These are phyloP conservation scores for Eupithecia inturbata DNA, from an alignment of 2,888 invertebrate genomes.

Conservation along the genomic window DNA sequence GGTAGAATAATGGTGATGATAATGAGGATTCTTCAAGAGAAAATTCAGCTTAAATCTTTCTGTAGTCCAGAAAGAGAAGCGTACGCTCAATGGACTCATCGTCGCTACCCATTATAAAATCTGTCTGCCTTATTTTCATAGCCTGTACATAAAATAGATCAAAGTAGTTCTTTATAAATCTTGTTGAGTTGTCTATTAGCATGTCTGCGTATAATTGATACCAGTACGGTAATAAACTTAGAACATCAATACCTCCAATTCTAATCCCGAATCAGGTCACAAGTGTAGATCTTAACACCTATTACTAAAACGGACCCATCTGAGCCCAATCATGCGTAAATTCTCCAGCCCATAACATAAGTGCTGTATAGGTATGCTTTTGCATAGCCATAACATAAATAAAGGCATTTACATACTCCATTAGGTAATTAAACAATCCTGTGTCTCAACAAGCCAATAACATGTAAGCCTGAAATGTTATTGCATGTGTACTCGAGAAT, in stretches of 20 bases:
- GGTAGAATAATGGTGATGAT: background rate
- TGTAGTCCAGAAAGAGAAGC: too few species aligned
- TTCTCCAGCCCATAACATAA: conserved; percentile 25
- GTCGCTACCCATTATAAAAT: background rate
- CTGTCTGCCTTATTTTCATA: background rate
- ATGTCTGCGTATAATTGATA: background rate
- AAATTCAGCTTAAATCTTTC: background rate
- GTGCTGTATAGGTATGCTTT: conserved; percentile 20
- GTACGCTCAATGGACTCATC: background rate
- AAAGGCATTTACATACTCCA: conserved; percentile 40
- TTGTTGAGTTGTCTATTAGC: background rate
- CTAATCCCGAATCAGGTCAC: conserved; percentile 9
- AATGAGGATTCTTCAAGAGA: background rate
- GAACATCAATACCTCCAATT: background rate
- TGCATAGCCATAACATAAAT: conserved; percentile 42
- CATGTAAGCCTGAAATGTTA: conserved; percentile 18
- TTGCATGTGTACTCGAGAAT: background rate
- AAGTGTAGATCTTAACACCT: conserved; percentile 12
- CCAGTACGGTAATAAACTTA: background rate
- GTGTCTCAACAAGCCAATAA: conserved; percentile 32
- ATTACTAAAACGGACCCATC: conserved; percentile 22
- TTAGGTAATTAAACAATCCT: conserved; percentile 41
- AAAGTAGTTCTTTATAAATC: background rate
- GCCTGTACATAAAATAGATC: background rate
- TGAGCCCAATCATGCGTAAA: conserved; percentile 29